Evolutionary conservation across 2,888 invertebrate species (phyloP).

Genomic region (Hylaea fasciaria): DNA sequence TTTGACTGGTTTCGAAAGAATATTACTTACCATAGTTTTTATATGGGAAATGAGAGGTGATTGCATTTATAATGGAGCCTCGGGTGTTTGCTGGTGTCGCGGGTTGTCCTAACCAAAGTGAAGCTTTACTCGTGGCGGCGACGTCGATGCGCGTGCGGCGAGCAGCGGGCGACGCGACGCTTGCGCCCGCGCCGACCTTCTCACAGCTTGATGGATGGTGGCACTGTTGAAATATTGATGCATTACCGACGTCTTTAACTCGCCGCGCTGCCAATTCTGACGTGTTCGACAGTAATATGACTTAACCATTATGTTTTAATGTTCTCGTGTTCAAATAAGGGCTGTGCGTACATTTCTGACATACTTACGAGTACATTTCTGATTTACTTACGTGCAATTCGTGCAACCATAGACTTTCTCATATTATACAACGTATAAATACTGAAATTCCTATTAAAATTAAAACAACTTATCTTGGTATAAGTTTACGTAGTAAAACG

Average conservation of each 20-base stretch:
- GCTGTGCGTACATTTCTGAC: background rate
- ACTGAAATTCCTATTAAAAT: too few relatives aligned
- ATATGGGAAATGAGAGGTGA: conserved; percentile 46
- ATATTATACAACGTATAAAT: too few relatives aligned
- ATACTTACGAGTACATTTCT: too few relatives aligned
- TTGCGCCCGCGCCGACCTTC: conserved; percentile 50
- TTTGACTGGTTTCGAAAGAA: conserved; percentile 50
- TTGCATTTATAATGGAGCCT: conserved; percentile 43
- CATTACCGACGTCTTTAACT: conserved; percentile 43
- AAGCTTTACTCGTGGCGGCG: conserved; percentile 29
- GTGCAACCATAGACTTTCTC: too few relatives aligned
- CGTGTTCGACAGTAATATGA: conserved; percentile 45
- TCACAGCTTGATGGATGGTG: conserved; percentile 54
- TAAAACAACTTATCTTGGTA: too few relatives aligned
- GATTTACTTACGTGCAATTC: too few relatives aligned
- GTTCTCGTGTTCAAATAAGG: background rate
- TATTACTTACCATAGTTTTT: conserved; percentile 45
- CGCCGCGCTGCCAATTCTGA: conserved; percentile 41
- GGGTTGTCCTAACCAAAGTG: conserved; percentile 45
- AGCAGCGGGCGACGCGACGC: conserved; percentile 31
- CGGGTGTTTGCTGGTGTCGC: conserved; percentile 42
- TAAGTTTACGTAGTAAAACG: too few relatives aligned
- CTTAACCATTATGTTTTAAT: conserved; percentile 23
- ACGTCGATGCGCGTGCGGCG: conserved; percentile 22
- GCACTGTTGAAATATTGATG: conserved; percentile 52